phyloP scores from a whole-genome alignment of 1,140 invertebrate genomes.

The Hirudo medicinalis region DNA sequence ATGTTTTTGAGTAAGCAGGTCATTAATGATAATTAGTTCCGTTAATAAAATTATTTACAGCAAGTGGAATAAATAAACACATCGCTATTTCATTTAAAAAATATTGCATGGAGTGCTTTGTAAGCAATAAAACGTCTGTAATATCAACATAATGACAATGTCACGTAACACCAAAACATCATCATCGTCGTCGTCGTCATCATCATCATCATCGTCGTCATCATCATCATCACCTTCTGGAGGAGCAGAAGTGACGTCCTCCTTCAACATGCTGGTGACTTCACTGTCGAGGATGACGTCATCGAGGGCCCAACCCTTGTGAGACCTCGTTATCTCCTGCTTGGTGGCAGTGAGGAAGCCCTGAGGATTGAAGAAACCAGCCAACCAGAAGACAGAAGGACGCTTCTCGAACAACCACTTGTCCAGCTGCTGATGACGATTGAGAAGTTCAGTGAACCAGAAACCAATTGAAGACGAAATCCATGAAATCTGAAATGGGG shows the following conservation, averaged over 20 bases:
- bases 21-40: background rate
- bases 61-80: background rate
- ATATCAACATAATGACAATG: background rate
- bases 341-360: constrained; percentile 43
- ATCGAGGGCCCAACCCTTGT: constrained; percentile 34
- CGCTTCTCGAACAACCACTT: constrained; percentile 66
- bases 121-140: background rate
- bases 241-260: constrained; percentile 36
- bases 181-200: no score
- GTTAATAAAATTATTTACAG: background rate
- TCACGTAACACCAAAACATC: background rate
- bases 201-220: constrained; percentile 27
- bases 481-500: constrained; percentile 55
- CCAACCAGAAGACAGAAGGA: constrained; percentile 84
- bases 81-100: background rate
- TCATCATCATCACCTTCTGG: constrained; percentile 28
- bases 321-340: constrained; percentile 38
- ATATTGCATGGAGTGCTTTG: background rate
- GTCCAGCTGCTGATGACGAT: constrained; percentile 61
- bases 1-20: background rate
- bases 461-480: constrained; percentile 88
- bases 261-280: constrained; percentile 35
- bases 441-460: constrained; percentile 89
- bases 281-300: constrained; percentile 39
- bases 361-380: constrained; percentile 92